These are phyloP conservation scores for Trachelus troglodyta DNA, from an alignment of 2,888 invertebrate species.

Conservation along the genomic window DNA sequence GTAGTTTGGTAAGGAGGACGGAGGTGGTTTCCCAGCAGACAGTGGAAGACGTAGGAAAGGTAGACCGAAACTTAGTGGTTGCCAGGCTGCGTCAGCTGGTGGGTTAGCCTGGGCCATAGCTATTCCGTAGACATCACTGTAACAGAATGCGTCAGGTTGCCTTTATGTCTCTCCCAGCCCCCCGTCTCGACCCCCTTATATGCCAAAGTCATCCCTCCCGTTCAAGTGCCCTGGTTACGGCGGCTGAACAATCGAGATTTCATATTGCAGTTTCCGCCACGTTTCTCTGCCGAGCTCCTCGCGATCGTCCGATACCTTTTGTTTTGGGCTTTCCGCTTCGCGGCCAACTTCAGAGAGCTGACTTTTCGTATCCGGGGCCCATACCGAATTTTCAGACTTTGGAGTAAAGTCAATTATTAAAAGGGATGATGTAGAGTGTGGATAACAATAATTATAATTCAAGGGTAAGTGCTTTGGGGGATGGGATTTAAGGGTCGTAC, in stretches of 20 bases:
- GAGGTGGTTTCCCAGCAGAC: background rate
- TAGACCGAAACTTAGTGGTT: conserved; percentile 38
- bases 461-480: background rate
- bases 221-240: background rate
- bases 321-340: background rate
- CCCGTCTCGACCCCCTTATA: background rate
- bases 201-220: background rate
- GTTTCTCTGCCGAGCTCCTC: background rate
- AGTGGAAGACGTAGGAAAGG: background rate
- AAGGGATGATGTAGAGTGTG: background rate
- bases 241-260: conserved; percentile 1
- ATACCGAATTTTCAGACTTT: too few species aligned
- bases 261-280: background rate
- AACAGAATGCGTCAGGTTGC: conserved; percentile 59
- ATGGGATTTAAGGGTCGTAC: background rate
- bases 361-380: background rate
- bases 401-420: background rate
- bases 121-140: conserved; percentile 50
- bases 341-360: background rate
- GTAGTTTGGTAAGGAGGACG: background rate
- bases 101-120: conserved; percentile 42
- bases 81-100: conserved; percentile 47
- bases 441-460: background rate
- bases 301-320: background rate
- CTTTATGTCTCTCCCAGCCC: conserved; percentile 47